Evolutionary conservation across 37 sponge, comb jelly and placozoan genomes (phyloP).

Genomic region (Beroe ovata): DNA sequence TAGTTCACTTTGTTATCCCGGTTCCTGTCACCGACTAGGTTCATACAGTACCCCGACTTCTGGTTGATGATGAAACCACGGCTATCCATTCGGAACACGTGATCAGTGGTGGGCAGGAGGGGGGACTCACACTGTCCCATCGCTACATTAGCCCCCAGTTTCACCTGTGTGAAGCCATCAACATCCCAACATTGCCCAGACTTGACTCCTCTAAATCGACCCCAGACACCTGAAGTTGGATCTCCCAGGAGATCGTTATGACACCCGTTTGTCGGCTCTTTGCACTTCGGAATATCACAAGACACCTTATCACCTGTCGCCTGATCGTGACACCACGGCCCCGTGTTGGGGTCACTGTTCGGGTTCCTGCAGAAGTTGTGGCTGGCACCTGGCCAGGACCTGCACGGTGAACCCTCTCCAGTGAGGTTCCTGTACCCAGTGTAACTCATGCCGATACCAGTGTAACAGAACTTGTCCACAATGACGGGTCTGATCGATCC

Average conservation of each 20-base stretch:
- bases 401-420: neutral
- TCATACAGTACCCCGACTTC: neutral
- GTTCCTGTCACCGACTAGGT: neutral
- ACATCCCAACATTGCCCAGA: conserved; percentile 33
- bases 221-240: conserved; percentile 39
- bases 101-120: neutral
- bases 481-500: neutral
- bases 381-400: neutral
- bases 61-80: conserved; percentile 20
- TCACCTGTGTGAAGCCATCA: neutral
- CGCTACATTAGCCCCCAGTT: neutral
- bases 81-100: conserved; percentile 41
- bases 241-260: conserved; percentile 15
- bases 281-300: conserved; percentile 60
- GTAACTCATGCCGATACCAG: conserved; percentile 29
- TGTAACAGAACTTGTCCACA: conserved; percentile 65
- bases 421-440: conserved; percentile 14
- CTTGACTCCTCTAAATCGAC: conserved; percentile 1
- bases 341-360: neutral
- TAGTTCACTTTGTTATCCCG: neutral
- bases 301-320: conserved; percentile 1
- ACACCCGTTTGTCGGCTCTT: neutral
- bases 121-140: neutral
- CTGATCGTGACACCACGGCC: conserved; percentile 60
- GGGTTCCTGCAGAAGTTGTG: conserved; percentile 63